Evolutionary conservation across 2,113 vertebrate species (phyloP), one percentile per base, ranked within the genome.

Genomic region (Trochalopteron elliotii): DNA sequence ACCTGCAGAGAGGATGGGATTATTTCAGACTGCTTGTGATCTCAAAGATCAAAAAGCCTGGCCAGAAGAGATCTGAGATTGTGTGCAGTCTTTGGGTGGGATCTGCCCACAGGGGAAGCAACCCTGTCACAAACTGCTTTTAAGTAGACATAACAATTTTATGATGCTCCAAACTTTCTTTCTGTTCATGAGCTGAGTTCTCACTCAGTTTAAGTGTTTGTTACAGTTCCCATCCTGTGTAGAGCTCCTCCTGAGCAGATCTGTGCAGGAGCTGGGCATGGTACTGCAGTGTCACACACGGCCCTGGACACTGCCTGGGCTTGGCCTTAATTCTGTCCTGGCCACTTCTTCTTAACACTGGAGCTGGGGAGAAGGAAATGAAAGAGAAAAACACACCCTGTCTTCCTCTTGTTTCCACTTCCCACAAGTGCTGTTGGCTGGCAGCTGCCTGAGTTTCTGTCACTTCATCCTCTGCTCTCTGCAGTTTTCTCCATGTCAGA

Each of bases 151-250:
- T 12, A 39, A 27, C 22, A 1, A 1, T 47, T 22, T 64, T 27
- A 30, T 64, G 23, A 5, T 72, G 25, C 13, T 79, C 20, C 27
- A 37, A 8, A 56, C 44, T 76, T 63, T 33, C 25, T 4, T 72
- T 33, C 7, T 57, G 9, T 49, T 49, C 8, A 4, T 15, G n/a
- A 53, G 6, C 53, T 87, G 15, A 8, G 11, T 50, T 53, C 42
- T 84, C 25, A 33, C 19, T 83, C 16, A 33, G 23, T 33, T 50
- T 16, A 3, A n/a, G 15, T 47, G 24, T 17, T 67, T 63, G 31
- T 42, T 64, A 5, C 4, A 9, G 9, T 52, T 71, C 27, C 76
- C 9, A 52, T 39, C 4, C 21, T 2, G 1, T 11, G 4, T 0
- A 42, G 60, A 78, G 49, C 53, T 82, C 24, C 5, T 19, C 39